phyloP scores from a whole-genome alignment of 2,888 invertebrate genomes.

The Chromoteleia sp. region DNA sequence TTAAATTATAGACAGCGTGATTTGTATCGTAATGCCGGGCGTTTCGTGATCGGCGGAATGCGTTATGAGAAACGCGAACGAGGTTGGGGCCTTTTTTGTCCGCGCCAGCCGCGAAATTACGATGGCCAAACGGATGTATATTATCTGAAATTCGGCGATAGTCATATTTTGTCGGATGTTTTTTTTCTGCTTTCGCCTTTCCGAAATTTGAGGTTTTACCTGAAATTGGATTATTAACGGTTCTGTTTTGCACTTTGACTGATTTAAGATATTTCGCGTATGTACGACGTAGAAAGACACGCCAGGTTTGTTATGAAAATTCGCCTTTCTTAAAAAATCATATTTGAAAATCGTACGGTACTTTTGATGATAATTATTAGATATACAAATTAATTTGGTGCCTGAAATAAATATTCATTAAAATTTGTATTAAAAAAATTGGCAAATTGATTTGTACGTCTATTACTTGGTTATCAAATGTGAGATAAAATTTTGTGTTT shows the following conservation, averaged over 20 bases:
- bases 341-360: constrained; percentile 18
- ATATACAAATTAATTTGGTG: no score
- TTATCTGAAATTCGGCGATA: constrained; percentile 57
- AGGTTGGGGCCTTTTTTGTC: constrained; percentile 48
- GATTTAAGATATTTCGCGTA: constrained; percentile 45
- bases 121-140: constrained; percentile 57
- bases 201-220: constrained; percentile 50
- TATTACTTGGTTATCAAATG: no score
- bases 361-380: constrained; percentile 47
- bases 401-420: no score
- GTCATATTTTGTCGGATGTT: constrained; percentile 58
- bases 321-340: no score
- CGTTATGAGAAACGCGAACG: constrained; percentile 65
- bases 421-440: no score
- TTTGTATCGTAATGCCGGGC: constrained; percentile 60
- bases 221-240: constrained; percentile 61
- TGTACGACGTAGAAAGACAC: constrained; percentile 33
- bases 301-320: constrained; percentile 38
- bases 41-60: constrained; percentile 64
- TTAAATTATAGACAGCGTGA: constrained; percentile 66
- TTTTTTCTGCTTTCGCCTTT: constrained; percentile 48
- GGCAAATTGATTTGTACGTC: no score
- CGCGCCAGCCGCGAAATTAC: constrained; percentile 52
- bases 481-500: no score
- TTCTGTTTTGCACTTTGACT: constrained; percentile 36